phyloP scores from a whole-genome alignment of 2,888 invertebrate species.

The Eristalis tenax region DNA sequence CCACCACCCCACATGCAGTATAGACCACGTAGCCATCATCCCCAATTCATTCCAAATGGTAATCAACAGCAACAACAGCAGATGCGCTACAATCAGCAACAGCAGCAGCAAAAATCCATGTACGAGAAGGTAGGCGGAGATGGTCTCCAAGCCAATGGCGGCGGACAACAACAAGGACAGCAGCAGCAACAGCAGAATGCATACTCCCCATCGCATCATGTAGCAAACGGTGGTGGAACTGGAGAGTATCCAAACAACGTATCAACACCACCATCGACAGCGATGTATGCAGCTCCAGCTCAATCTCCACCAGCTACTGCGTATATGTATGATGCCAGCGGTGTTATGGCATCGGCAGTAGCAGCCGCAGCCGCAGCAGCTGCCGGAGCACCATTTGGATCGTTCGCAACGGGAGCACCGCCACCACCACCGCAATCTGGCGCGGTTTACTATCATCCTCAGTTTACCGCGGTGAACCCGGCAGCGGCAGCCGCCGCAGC shows the following conservation, averaged over 20 bases:
- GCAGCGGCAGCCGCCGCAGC: constrained; percentile 73
- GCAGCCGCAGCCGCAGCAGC: constrained; percentile 79
- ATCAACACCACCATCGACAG: constrained; percentile 75
- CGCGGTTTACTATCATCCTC: constrained; percentile 65
- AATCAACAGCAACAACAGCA: constrained; percentile 76
- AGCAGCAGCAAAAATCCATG: constrained; percentile 73
- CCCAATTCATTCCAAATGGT: constrained; percentile 76
- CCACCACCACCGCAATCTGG: constrained; percentile 74
- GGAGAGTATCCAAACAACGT: constrained; percentile 77
- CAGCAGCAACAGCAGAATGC: constrained; percentile 75
- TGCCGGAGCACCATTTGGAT: constrained; percentile 74
- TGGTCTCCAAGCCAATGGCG: constrained; percentile 71
- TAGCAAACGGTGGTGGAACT: constrained; percentile 75
- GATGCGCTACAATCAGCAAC: constrained; percentile 78
- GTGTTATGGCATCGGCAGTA: constrained; percentile 77
- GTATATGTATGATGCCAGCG: constrained; percentile 80
- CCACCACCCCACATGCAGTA: constrained; percentile 75
- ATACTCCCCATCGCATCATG: constrained; percentile 75
- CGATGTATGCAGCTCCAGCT: constrained; percentile 77
- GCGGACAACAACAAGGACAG: constrained; percentile 73
- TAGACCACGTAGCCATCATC: constrained; percentile 77
- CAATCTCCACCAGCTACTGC: constrained; percentile 79
- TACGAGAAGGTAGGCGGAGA: constrained; percentile 73
- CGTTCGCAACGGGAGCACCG: constrained; percentile 76
- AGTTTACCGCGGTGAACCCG: constrained; percentile 61